Conservation (phyloP, 2,797 vertebrate species). For the Selene dorsalis region DNA sequence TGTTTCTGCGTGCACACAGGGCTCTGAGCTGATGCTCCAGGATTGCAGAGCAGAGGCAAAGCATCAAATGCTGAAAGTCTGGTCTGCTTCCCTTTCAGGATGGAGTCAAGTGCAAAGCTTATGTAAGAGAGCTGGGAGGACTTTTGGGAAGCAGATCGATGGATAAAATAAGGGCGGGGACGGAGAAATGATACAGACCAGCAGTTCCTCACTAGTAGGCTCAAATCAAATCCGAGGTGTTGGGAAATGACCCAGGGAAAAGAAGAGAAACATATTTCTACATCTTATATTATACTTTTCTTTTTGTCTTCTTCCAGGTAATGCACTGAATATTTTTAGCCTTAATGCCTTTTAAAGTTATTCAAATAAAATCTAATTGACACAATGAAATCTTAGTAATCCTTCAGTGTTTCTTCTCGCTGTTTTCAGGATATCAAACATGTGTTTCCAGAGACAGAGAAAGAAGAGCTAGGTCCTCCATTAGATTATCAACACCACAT, state of each 20-base stretch:
- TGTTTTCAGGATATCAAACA: not conserved
- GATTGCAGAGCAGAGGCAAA: constrained; percentile 62
- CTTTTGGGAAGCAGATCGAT: constrained; percentile 41
- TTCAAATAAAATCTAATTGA: not conserved
- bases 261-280: not conserved
- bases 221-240: not conserved
- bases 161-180: constrained; percentile 21
- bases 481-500: not conserved
- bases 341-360: not conserved
- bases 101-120: constrained; percentile 35
- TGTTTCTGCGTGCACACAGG: constrained; percentile 42
- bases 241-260: not conserved
- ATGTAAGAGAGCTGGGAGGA: constrained; percentile 49
- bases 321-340: not conserved
- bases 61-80: constrained; percentile 65
- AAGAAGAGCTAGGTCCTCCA: not conserved
- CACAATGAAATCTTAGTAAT: not conserved
- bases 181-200: not conserved
- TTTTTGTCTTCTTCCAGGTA: not conserved
- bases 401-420: not conserved
- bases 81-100: constrained; percentile 48
- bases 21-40: constrained; percentile 59
- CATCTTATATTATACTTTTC: not conserved
- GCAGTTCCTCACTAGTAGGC: not conserved
- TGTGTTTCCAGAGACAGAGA: not conserved